phyloP scores from a whole-genome alignment of 2,113 vertebrate species.

The Oceanodroma tethys region DNA sequence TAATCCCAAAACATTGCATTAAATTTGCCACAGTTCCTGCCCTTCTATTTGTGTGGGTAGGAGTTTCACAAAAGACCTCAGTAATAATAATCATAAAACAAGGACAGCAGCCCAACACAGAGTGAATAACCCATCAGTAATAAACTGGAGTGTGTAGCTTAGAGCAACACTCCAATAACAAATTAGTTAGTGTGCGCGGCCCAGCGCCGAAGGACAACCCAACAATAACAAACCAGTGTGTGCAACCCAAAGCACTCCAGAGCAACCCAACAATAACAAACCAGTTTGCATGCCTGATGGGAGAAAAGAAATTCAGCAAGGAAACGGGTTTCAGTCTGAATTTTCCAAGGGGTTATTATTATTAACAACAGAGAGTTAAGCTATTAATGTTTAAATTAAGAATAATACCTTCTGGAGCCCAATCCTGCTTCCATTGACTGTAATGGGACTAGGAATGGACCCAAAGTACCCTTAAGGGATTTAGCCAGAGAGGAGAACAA shows the following conservation, averaged over 20 bases:
- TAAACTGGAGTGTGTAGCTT: constrained; percentile 23
- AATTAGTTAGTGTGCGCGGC: constrained; percentile 49
- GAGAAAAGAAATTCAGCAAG: constrained; percentile 56
- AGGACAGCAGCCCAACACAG: constrained; percentile 21
- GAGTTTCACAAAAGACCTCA: constrained; percentile 49
- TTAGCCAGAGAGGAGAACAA: neutral
- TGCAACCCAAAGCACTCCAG: constrained; percentile 43
- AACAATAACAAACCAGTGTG: constrained; percentile 68
- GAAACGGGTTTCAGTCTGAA: constrained; percentile 42
- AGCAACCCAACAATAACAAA: constrained; percentile 69
- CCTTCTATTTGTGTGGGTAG: constrained; percentile 13
- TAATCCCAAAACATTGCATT: constrained; percentile 21
- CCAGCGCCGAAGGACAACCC: constrained; percentile 32
- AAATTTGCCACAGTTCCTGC: constrained; percentile 26
- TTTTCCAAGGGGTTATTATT: constrained; percentile 64
- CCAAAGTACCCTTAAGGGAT: constrained; percentile 21
- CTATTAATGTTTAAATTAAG: constrained; percentile 62
- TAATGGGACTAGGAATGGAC: constrained; percentile 34
- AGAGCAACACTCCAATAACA: constrained; percentile 57
- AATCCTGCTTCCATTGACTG: neutral
- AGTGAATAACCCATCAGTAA: constrained; percentile 26
- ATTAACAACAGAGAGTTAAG: constrained; percentile 62
- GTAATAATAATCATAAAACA: neutral
- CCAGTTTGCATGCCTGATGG: constrained; percentile 39
- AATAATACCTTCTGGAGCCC: constrained; percentile 53